These are phyloP conservation scores for Meghimatium bilineatum DNA, from an alignment of 2,888 invertebrate genomes.

Conservation along the genomic window DNA sequence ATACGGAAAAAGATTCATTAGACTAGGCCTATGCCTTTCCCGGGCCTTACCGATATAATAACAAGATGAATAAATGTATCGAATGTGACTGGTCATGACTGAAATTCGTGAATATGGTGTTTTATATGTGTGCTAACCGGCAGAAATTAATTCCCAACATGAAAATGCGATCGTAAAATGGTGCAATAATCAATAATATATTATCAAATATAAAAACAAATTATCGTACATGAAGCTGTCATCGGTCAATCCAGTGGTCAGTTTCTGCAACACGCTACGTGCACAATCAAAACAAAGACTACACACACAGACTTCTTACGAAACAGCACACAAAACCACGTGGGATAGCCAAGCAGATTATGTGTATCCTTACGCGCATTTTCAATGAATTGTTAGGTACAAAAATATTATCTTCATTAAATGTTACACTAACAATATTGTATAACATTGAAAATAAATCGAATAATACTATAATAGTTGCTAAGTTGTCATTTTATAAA, in stretches of 20 bases:
- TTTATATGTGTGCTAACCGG: not conserved
- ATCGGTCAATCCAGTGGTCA: not conserved
- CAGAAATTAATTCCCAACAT: not conserved
- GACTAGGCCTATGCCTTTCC: no score
- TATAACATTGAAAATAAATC: no score
- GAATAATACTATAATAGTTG: no score
- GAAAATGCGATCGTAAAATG: not conserved
- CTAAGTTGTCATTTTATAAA: no score
- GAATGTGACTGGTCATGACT: no score
- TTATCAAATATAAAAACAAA: not conserved
- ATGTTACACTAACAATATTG: no score
- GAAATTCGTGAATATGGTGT: no score
- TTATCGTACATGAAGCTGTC: not conserved
- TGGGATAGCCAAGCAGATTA: not conserved
- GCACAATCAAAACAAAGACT: constrained; percentile 28
- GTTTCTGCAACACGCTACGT: not conserved
- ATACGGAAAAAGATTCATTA: no score
- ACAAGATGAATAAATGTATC: not conserved
- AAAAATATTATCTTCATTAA: not conserved
- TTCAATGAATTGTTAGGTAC: not conserved
- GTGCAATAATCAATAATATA: not conserved
- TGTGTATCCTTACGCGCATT: not conserved
- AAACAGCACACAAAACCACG: constrained; percentile 1
- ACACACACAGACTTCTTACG: not conserved
- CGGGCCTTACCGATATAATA: no score